Conservation (phyloP, 2,797 vertebrate genomes). For the Holocentrus rufus region DNA sequence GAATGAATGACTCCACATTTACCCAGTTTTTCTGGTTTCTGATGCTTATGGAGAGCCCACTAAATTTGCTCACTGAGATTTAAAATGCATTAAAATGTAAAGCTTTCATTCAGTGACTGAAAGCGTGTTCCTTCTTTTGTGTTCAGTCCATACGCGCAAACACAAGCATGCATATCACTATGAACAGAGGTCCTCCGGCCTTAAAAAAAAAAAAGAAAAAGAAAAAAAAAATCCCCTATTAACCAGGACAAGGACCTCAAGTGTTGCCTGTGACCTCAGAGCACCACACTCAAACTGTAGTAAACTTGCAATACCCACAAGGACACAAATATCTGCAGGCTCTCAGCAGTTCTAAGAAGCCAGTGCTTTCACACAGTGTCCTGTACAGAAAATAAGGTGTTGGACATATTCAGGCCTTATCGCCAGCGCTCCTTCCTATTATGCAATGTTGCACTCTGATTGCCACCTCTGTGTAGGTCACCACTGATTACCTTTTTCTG, state of each 20-base stretch:
- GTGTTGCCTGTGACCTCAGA: not conserved
- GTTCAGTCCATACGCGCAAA: not conserved
- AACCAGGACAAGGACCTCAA: not conserved
- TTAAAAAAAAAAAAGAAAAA: not conserved
- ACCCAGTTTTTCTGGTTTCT: no score
- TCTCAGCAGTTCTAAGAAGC: conserved; percentile 21
- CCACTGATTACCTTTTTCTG: not conserved
- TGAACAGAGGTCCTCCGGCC: not conserved
- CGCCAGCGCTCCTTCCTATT: conserved; percentile 44
- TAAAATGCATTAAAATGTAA: no score
- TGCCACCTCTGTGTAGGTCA: conserved; percentile 12
- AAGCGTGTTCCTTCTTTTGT: not conserved
- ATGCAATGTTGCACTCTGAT: conserved; percentile 31
- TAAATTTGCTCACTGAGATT: no score
- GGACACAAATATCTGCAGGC: conserved; percentile 9
- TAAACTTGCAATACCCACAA: conserved; percentile 22
- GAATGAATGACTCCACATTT: no score
- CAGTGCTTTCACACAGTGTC: conserved; percentile 25
- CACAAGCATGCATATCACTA: not conserved
- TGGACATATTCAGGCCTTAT: conserved; percentile 51
- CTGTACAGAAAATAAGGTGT: conserved; percentile 27
- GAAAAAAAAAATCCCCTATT: not conserved
- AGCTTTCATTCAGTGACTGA: no score
- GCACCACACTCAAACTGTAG: not conserved
- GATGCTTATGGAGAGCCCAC: not conserved